A percentile compares a stretch with the other conserved stretches of the same genome.
phyloP scores from a whole-genome alignment of 2,113 vertebrate genomes.

The Stegostoma tigrinum region DNA sequence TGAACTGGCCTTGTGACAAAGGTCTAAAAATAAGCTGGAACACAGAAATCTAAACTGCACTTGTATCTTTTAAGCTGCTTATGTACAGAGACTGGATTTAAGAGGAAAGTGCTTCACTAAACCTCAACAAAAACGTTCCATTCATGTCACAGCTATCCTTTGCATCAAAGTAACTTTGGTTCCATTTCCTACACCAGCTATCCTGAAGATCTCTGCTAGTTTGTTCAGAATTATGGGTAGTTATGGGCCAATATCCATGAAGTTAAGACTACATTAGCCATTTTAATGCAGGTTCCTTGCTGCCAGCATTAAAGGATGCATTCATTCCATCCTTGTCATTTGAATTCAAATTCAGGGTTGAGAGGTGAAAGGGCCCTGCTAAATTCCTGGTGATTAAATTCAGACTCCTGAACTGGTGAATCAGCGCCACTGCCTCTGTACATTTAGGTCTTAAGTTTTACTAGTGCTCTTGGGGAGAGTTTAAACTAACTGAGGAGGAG shows the following conservation, averaged over 20 bases:
- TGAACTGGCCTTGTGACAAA: neutral
- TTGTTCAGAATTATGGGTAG: neutral
- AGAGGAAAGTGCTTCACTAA: neutral
- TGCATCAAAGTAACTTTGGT: neutral
- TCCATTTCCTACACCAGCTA: neutral
- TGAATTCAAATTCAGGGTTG: neutral
- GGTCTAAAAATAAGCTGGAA: neutral
- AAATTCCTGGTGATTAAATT: neutral
- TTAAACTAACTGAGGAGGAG: too few species aligned
- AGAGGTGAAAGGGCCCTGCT: neutral
- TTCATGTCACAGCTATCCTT: neutral
- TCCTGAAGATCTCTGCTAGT: neutral
- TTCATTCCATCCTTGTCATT: neutral
- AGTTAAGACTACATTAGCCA: neutral
- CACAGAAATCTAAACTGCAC: neutral
- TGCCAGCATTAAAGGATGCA: neutral
- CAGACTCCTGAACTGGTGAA: neutral
- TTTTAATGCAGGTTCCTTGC: neutral
- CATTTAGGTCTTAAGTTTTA: neutral
- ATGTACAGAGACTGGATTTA: slow-evolving; percentile 4
- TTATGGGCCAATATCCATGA: neutral
- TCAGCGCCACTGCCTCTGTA: neutral
- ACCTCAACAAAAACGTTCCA: neutral
- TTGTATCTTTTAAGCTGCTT: neutral
- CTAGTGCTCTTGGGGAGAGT: too few species aligned